Conservation (phyloP, 2,797 vertebrate species). For the Discoglossus pictus region DNA sequence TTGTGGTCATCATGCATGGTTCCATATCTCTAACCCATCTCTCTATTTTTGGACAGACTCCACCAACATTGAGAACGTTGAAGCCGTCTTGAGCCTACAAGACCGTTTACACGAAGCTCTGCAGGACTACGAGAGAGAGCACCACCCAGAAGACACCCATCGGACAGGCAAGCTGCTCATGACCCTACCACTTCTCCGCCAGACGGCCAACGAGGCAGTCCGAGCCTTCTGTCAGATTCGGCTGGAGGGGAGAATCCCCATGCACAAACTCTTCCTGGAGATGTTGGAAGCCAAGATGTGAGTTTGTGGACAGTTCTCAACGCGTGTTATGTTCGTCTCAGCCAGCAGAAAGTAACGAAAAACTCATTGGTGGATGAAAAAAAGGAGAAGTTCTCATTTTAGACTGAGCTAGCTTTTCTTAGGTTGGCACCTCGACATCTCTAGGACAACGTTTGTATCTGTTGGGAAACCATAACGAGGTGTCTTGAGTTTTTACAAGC, state of each 20-base stretch:
- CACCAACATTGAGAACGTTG: constrained; percentile 96
- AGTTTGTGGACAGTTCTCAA: constrained; percentile 44
- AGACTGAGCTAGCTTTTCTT: too few relatives aligned
- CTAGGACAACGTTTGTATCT: too few relatives aligned
- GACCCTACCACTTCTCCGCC: constrained; percentile 93
- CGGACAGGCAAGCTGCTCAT: constrained; percentile 96
- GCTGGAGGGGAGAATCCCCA: constrained; percentile 97
- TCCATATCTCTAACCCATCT: background rate
- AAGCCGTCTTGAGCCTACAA: constrained; percentile 95
- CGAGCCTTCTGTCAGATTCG: constrained; percentile 99
- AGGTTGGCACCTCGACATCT: too few relatives aligned
- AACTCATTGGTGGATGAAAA: too few relatives aligned
- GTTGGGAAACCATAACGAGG: too few relatives aligned
- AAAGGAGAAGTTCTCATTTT: too few relatives aligned
- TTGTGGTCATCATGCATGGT: too few relatives aligned
- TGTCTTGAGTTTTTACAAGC: too few relatives aligned
- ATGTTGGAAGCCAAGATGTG: constrained; percentile 99
- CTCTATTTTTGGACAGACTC: constrained; percentile 75
- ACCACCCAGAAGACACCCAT: constrained; percentile 91
- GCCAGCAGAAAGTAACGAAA: too few relatives aligned
- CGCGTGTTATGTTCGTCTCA: too few relatives aligned
- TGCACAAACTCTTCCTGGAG: constrained; percentile 99
- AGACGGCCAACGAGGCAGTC: constrained; percentile 94
- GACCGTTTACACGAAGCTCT: constrained; percentile 95
- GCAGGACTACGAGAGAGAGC: constrained; percentile 94